Base-by-base conservation (phyloP, 2,888 invertebrate genomes). In the Aethes cnicana region DNA sequence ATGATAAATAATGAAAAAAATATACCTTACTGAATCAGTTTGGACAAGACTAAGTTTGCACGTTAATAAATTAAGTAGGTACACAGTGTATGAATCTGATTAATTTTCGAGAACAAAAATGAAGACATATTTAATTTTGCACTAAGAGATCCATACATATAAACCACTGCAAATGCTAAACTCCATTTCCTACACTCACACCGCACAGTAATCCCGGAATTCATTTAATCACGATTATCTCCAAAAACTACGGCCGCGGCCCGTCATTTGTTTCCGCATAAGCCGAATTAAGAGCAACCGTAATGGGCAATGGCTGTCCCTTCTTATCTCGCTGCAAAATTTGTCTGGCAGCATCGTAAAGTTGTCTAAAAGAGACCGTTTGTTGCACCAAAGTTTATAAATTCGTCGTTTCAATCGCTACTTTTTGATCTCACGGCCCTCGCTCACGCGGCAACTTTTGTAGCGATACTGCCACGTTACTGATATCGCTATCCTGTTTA, bases 251-350 rank as follows among this genome's bases (percentile, higher is more conserved):
- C 52, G 44, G 44, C 25, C 44, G 23, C 36, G 37, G 26, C 26
- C 43, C 42, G 30, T 48, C 53, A 47, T 53, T 53, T 48, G 43
- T 54, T 47, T 47, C 48, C 48, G 21, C 48, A 44, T 54, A 49
- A 54, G 33, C 54, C 54, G 54, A 48, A 54, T 54, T 54, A 54
- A 37, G 43, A 33, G 33, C 20, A 26, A 18, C 14, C 44, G 32
- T n/a, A n/a, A n/a, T n/a, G n/a, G n/a, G 25, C 39, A 46, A 52
- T 46, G 32, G 52, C 44, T 48, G 46, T 48, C 48, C 55, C 41
- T 53, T 56, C 60, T 60, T 59, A 61, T 60, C 60, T 55, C 16
- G 30, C 25, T 44, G 53, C 50, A 49, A 58, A 60, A 58, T 59
- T 58, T 52, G 57, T 61, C 60, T 58, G 55, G 54, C 33, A 52